Evolutionary conservation across 2,888 invertebrate species (phyloP), one percentile per base, ranked within the genome.

Genomic region (Acrocyrtus sp.): DNA sequence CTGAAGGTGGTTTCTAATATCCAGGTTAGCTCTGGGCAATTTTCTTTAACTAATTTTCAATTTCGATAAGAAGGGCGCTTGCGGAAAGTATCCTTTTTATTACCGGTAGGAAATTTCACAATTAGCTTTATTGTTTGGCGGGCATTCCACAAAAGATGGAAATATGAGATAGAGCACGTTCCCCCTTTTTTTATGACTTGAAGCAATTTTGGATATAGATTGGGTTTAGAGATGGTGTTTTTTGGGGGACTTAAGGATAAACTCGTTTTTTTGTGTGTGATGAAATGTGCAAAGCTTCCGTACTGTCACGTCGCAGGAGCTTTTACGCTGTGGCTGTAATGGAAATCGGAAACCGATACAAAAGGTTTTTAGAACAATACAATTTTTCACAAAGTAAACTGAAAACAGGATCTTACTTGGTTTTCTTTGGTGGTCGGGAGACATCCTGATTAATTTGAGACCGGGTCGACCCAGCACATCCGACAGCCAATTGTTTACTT

Each of bases 401-500:
- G 21, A 50, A 22, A 15, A 47, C 17, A 22, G 12, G 50, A 29
- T 54, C 72, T 75, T 72, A 81, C 81, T 74, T 58, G 79, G 79
- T 56, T 75, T 78, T 61, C 81, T 66, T 43, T 66, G 69, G 45
- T 74, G 76, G 22, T 80, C 74, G 6, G 77, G 77, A n/a, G 75
- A 63, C 74, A 80, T 79, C 47, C 80, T 68, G 27, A 81, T 75
- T 21, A 81, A 60, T 62, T 84, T 82, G 66, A 83, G 83, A 10
- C 91, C 93, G 0, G 90, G 88, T 60, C 87, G 84, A 75, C 88
- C 88, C 69, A 97, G 84, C 47, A 90, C 91, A 78, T 89, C 86
- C 68, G 90, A 90, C 43, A 98, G 86, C 97, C 97, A 98, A 62
- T 88, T 85, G 0, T 92, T 90, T 0, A 91, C 91, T 75, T 89